Conservation (phyloP, 2,888 invertebrate species). For the Eumacrocentrus americanus region DNA sequence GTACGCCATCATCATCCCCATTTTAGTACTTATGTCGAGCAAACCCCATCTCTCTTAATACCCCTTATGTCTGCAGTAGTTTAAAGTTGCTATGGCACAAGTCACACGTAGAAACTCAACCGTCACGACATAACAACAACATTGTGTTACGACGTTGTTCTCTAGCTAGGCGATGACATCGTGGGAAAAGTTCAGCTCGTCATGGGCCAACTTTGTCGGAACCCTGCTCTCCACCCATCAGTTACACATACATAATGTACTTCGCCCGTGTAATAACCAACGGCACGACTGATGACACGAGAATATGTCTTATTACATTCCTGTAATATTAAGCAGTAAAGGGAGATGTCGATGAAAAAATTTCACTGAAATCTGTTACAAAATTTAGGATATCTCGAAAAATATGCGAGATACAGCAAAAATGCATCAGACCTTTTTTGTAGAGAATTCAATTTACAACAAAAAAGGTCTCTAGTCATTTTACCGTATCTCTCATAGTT, state of each 20-base stretch:
- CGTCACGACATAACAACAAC: conserved; percentile 13
- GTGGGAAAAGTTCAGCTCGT: conserved; percentile 21
- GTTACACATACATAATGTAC: conserved; percentile 6
- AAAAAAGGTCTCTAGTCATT: too few relatives aligned
- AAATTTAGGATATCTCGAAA: too few relatives aligned
- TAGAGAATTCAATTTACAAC: too few relatives aligned
- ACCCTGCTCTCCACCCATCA: conserved; percentile 10
- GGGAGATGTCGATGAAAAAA: too few relatives aligned
- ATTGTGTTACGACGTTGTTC: conserved; percentile 13
- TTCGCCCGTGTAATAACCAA: conserved; percentile 7
- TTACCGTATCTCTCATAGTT: too few relatives aligned
- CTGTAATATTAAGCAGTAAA: too few relatives aligned
- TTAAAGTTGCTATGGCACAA: conserved; percentile 4
- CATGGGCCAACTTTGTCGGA: conserved; percentile 16
- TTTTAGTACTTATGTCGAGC: conserved; percentile 1
- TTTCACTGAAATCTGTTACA: too few relatives aligned
- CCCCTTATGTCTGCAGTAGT: conserved; percentile 5
- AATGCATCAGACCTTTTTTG: too few relatives aligned
- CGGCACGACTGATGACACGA: background rate
- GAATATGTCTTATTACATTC: too few relatives aligned
- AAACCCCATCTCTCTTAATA: background rate
- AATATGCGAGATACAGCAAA: too few relatives aligned
- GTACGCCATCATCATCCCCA: conserved; percentile 4
- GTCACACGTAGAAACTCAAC: conserved; percentile 15
- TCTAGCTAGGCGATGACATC: background rate